Evolutionary conservation across 2,888 invertebrate species (phyloP).

Genomic region (Epistrophe eligans): DNA sequence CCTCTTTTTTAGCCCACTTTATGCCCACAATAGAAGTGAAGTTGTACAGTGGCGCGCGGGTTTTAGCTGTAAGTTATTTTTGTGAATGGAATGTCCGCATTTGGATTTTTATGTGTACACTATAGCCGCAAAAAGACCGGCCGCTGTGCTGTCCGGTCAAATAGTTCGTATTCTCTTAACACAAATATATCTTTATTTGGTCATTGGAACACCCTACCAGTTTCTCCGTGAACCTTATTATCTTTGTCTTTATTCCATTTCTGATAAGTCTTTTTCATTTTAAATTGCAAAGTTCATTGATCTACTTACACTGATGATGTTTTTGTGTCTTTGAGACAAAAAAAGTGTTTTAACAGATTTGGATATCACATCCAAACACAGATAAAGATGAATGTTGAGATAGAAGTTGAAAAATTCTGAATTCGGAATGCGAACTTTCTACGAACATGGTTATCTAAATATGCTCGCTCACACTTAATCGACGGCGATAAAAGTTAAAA

Average conservation of each 20-base stretch:
- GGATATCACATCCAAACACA: neutral
- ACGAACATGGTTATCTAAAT: constrained; percentile 64
- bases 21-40: constrained; percentile 14
- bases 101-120: constrained; percentile 33
- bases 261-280: neutral
- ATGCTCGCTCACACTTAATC: constrained; percentile 47
- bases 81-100: constrained; percentile 74
- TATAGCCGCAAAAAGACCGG: constrained; percentile 38
- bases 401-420: constrained; percentile 36
- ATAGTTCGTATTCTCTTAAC: neutral
- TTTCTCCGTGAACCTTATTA: constrained; percentile 42
- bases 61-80: constrained; percentile 64
- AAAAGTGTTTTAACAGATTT: neutral
- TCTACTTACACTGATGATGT: constrained; percentile 9
- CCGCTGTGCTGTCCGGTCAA: neutral
- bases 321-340: neutral
- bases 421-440: constrained; percentile 66
- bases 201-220: constrained; percentile 34
- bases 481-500: constrained; percentile 44
- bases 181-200: constrained; percentile 32
- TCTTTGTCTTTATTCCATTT: constrained; percentile 23
- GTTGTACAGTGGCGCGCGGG: neutral
- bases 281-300: constrained; percentile 5
- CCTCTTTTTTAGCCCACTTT: neutral
- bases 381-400: neutral